Evolutionary conservation across 2,888 invertebrate genomes (phyloP), one percentile per base, ranked within the genome.

Genomic region (Conops quadrifasciatus): DNA sequence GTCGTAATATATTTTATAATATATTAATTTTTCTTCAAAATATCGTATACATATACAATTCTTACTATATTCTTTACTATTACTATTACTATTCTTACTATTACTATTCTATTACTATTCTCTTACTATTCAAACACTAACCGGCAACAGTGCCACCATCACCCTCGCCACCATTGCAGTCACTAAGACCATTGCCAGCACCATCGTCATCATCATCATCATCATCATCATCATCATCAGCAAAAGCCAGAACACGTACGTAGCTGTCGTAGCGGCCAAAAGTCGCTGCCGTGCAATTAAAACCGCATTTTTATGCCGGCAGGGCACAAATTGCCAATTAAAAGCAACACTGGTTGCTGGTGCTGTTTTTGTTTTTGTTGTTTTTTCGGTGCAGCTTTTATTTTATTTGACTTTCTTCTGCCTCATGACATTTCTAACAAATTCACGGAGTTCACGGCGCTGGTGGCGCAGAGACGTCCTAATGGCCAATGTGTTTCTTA

Each of bases 281-380:
- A 28, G 58, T 58, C 60, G 21, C n/a, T 43, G 43, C 43, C 19
- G 2, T 74, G 75, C 73, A 75, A 75, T 76, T 76, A 76, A 76
- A 76, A 76, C 72, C 75, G 71, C 76, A 76, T 76, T 75, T 76
- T 73, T 74, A 75, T 75, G 76, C 76, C 64, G 64, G 26, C 64
- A 49, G 16, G 74, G 73, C 75, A 71, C 74, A 75, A 75, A 73
- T 74, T 75, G 75, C 73, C 75, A 76, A 76, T 76, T 76, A 76
- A 76, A 76, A 76, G 71, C 64, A 75, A 73, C 73, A 73, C 70
- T 49, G 49, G 45, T 49, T 26, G 45, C 15, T 45, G 19, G 21
- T 11, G 15, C 4, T 3, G 5, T 19, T 49, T 13, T 58, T 58
- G 11, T 24, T 28, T 15, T 24, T 28, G 11, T 58, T 26, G 3